phyloP scores from a whole-genome alignment of 2,888 invertebrate genomes.

The Teleogryllus oceanicus region DNA sequence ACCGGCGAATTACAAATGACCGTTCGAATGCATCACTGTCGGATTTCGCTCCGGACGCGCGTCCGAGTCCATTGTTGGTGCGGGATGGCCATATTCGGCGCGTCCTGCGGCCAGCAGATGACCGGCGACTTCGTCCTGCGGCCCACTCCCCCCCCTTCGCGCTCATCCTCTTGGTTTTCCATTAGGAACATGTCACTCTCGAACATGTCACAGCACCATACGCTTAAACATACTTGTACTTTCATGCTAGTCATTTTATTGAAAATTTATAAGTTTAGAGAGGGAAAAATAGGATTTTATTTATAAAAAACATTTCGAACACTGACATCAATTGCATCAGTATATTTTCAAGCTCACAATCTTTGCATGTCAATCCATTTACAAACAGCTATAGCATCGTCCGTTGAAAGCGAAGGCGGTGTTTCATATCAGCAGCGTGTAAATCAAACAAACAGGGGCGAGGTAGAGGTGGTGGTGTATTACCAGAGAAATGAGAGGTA shows the following conservation, averaged over 20 bases:
- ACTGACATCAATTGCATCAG: no score
- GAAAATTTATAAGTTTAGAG: no score
- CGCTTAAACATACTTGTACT: no score
- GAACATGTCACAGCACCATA: no score
- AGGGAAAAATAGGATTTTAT: no score
- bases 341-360: no score
- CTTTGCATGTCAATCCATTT: no score
- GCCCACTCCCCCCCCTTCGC: background rate
- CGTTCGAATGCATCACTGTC: constrained; percentile 18
- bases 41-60: background rate
- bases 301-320: no score
- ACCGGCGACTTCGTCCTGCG: background rate
- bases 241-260: no score
- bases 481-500: background rate
- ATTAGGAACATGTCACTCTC: no score
- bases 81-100: background rate
- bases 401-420: no score
- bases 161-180: background rate
- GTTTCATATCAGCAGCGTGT: background rate
- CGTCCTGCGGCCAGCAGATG: background rate
- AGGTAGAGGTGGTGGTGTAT: background rate
- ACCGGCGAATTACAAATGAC: constrained; percentile 7
- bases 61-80: background rate
- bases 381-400: no score
- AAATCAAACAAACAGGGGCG: background rate